Percentiles rank a stretch among this genome's conserved stretches.
Conservation (phyloP, 2,113 vertebrate species). For the Entomyzon cyanotis region DNA sequence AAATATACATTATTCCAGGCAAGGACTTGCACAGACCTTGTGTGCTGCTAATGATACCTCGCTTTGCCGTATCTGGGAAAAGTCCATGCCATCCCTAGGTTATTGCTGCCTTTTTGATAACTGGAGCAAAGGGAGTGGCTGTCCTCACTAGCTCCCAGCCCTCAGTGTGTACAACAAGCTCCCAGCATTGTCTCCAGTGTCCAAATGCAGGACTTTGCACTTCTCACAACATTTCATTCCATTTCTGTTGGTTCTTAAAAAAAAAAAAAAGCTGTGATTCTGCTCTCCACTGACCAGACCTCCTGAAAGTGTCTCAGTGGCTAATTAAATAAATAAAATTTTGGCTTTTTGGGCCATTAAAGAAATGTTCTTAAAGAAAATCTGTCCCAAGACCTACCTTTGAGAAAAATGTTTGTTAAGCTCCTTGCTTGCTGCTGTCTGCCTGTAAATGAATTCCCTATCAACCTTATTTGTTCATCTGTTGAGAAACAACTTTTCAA, state of each 20-base stretch:
- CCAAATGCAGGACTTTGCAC: not conserved
- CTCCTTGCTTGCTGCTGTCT: not conserved
- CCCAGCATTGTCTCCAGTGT: fast-evolving
- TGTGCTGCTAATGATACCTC: not conserved
- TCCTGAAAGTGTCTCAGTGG: not conserved
- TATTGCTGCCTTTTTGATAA: not conserved
- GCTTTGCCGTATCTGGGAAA: not conserved
- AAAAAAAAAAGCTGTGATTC: not conserved
- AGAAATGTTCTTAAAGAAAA: not conserved
- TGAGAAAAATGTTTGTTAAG: not conserved
- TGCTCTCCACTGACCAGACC: not conserved
- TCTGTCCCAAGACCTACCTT: not conserved
- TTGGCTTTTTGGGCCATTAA: not conserved
- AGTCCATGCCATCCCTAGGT: not conserved
- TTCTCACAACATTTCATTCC: not conserved
- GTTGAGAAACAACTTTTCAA: not conserved
- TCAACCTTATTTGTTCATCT: not conserved
- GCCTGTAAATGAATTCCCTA: not conserved
- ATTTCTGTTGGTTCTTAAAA: not conserved
- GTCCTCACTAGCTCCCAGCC: not conserved
- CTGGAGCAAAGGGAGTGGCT: not conserved
- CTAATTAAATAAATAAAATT: not conserved
- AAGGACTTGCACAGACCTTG: not conserved
- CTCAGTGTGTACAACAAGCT: not conserved
- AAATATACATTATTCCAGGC: not conserved